phyloP scores from a whole-genome alignment of 2,113 vertebrate genomes.

The Aegotheles bennettii region DNA sequence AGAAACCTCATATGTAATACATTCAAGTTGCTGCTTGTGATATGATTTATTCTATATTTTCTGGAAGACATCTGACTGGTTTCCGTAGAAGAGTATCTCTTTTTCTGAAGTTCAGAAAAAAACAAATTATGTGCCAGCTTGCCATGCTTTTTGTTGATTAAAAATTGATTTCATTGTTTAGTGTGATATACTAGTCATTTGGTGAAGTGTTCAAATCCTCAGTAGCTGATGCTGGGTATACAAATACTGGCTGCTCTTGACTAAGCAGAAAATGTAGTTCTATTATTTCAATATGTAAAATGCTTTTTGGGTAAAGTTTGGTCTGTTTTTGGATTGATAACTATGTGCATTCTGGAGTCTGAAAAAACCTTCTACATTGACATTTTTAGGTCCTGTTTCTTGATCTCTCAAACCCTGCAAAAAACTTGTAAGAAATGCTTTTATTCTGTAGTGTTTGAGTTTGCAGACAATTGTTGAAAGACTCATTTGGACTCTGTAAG shows the following conservation, averaged over 20 bases:
- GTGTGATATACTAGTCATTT: background rate
- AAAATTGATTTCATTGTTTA: background rate
- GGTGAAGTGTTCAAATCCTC: background rate
- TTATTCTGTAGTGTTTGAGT: background rate
- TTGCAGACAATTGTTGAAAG: background rate
- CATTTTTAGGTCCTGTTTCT: background rate
- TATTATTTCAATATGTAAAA: background rate
- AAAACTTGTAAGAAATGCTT: background rate
- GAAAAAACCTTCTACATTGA: rapidly evolving
- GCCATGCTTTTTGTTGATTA: background rate
- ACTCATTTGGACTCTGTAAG: background rate
- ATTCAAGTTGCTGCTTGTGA: background rate
- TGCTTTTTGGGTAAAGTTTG: background rate
- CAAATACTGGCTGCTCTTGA: background rate
- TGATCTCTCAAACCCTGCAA: background rate
- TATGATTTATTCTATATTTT: background rate
- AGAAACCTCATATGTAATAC: background rate
- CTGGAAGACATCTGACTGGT: background rate
- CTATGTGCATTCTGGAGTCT: background rate
- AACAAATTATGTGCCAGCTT: background rate
- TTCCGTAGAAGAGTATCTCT: background rate
- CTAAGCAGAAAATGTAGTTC: background rate
- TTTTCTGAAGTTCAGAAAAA: background rate
- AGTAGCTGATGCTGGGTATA: background rate
- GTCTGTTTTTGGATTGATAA: background rate